phyloP scores from a whole-genome alignment of 2,797 vertebrate genomes.

The Cirrhinus mrigala region DNA sequence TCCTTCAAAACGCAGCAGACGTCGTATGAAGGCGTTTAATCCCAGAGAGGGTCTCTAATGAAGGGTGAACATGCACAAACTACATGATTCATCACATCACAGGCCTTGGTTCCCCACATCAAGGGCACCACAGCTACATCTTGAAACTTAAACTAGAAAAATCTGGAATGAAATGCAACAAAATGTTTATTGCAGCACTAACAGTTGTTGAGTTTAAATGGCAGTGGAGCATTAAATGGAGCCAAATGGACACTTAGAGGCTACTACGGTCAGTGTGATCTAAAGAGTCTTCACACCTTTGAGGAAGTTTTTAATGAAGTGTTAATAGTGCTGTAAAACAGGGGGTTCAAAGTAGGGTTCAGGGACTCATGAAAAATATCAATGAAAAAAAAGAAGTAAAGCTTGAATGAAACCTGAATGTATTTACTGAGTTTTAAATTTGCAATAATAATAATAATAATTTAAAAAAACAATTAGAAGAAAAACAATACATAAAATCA shows the following conservation, averaged over 20 bases:
- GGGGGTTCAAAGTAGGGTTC: background rate
- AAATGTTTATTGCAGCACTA: background rate
- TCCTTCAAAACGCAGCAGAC: slow-evolving; percentile 10
- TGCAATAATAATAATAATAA: too few species aligned
- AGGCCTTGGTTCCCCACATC: slow-evolving; percentile 6
- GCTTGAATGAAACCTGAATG: background rate
- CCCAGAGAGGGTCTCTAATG: slow-evolving; percentile 20
- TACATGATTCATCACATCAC: slow-evolving; percentile 28
- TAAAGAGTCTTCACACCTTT: slow-evolving; percentile 1
- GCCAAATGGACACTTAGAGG: slow-evolving; percentile 12
- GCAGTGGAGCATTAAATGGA: background rate
- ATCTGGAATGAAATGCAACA: background rate
- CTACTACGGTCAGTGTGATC: slow-evolving; percentile 2
- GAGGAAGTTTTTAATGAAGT: slow-evolving; percentile 7
- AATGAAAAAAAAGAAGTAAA: background rate
- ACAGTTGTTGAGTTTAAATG: background rate
- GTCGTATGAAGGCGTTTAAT: slow-evolving; percentile 21
- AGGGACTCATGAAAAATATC: background rate
- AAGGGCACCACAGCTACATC: slow-evolving; percentile 12
- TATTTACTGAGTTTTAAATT: background rate
- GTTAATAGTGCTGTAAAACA: slow-evolving; percentile 20
- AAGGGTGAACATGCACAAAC: background rate
- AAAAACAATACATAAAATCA: too few species aligned
- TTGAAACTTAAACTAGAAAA: background rate
- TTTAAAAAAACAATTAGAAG: too few species aligned